Conservation (phyloP, 2,113 vertebrate species). For the Monarcha castaneiventris region DNA sequence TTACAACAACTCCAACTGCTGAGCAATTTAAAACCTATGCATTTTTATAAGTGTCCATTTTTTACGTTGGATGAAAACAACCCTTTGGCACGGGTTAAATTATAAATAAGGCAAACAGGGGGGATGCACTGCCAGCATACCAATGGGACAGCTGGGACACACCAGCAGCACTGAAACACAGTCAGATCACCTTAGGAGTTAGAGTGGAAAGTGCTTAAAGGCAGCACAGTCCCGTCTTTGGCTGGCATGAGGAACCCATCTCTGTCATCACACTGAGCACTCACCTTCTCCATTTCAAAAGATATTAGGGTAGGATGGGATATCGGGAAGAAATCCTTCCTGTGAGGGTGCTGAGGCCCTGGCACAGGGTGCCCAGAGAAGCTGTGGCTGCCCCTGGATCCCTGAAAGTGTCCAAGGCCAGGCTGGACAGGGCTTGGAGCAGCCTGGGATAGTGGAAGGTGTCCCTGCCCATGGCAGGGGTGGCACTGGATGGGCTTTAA, state of each 20-base stretch:
- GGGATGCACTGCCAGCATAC: background rate
- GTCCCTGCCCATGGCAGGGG: background rate
- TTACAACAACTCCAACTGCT: constrained; percentile 25
- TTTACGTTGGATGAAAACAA: constrained; percentile 57
- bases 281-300: background rate
- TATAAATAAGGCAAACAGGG: constrained; percentile 22
- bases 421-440: fast-evolving
- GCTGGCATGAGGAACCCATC: background rate
- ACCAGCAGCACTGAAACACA: background rate
- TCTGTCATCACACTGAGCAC: background rate
- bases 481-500: fast-evolving
- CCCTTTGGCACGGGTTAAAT: constrained; percentile 43
- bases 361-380: background rate
- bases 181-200: background rate
- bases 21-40: constrained; percentile 60
- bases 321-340: fast-evolving
- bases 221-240: background rate
- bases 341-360: background rate
- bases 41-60: constrained; percentile 61
- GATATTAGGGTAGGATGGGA: no score
- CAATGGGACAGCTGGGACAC: background rate
- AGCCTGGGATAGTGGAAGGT: fast-evolving
- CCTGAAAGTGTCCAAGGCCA: background rate
- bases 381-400: background rate
- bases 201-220: background rate